Base-by-base conservation (phyloP, 2,888 invertebrate species). In the Leucophora obtusa region DNA sequence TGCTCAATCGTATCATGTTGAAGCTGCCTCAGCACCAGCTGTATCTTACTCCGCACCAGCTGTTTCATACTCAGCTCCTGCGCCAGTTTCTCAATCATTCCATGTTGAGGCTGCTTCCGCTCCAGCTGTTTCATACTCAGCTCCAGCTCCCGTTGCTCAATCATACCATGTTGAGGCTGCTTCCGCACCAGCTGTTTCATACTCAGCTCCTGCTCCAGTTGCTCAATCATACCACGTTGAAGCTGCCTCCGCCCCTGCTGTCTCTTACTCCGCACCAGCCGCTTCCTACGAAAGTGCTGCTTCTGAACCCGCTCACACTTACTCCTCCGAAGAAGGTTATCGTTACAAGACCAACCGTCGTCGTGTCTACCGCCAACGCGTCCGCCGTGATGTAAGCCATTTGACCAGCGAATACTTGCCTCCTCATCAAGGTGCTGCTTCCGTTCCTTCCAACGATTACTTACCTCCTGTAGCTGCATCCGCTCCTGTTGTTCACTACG, bases 371-470 rank as follows among this genome's bases (percentile, higher is more conserved):
- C 77, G 77, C 62, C 73, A 43, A 18, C 58, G 69, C 24, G 53
- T 86, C 82, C 86, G 87, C 83, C 87, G 87, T 85, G 86, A 86
- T 85, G 87, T 87, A 7, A 86, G 83, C 82, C 83, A 87, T 5
- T 76, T 51, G 58, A 82, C 84, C 73, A 86, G 83, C 83, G 87
- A 87, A 59, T 87, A 87, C 84, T 70, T 87, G 85, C 87, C 85
- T 33, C 84, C 86, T 15, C 21, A 59, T 14, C 70, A 63, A 28
- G 50, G 17, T 9, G 81, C 78, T 33, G 81, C 62, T n/a, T 73
- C 77, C 1, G 69, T 72, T 5, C 70, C 73, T 14, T 50, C 76
- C 1, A 15, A 28, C 15, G 79, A 84, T 24, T 84, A 84, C 43
- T 63, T 84, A 82, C 86, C 58, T 65, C 85, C 56, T 56, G 81